Evolutionary conservation across 35 echinoderm and acorn worm genomes (phyloP).

Genomic region (Apostichopus parvimensis): DNA sequence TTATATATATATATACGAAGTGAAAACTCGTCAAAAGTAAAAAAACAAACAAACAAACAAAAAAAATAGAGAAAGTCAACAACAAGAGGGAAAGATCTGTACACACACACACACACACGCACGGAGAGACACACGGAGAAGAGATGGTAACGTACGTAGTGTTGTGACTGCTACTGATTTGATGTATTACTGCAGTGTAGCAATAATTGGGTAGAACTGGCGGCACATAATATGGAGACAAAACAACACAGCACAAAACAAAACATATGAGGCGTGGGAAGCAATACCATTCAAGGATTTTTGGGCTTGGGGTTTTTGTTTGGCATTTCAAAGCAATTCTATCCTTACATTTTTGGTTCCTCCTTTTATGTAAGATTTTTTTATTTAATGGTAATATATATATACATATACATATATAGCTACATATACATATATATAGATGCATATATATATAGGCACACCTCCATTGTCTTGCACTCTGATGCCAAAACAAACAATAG

Average conservation of each 20-base stretch:
- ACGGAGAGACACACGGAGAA: background rate
- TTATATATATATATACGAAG: background rate
- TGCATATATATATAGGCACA: too few species aligned
- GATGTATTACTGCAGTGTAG: background rate
- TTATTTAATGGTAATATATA: too few species aligned
- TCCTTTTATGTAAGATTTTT: too few species aligned
- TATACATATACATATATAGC: too few species aligned
- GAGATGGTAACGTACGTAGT: background rate
- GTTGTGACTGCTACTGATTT: too few species aligned
- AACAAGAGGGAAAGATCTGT: background rate
- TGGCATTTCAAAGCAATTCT: background rate
- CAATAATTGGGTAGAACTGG: slow-evolving; percentile 6
- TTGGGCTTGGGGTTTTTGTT: background rate
- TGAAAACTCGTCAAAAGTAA: background rate
- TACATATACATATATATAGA: too few species aligned
- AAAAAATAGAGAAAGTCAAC: background rate
- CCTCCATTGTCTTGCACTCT: too few species aligned
- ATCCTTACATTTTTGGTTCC: too few species aligned
- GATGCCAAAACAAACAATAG: too few species aligned
- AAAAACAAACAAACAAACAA: slow-evolving; percentile 5
- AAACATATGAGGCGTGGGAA: slow-evolving; percentile 42
- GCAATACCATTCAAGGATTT: slow-evolving; percentile 15
- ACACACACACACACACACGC: slow-evolving; percentile 27
- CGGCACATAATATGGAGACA: background rate
- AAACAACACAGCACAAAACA: slow-evolving; percentile 20